Base-by-base conservation (phyloP, 1,140 invertebrate genomes). In the Drosophila mayri region DNA sequence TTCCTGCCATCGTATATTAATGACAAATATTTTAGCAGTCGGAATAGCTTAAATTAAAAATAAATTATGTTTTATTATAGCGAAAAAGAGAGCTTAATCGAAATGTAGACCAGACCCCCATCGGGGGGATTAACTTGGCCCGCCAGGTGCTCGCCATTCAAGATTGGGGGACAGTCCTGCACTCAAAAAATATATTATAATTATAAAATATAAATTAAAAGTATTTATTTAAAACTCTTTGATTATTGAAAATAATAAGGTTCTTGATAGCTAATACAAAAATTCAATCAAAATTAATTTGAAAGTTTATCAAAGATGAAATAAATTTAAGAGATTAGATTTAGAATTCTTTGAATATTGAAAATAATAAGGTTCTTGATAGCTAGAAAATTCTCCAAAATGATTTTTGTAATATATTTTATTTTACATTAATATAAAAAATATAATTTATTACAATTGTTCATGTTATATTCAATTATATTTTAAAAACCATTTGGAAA, bases 21-120 rank as follows among this genome's bases (percentile, higher is more conserved):
- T 58, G 9, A 57, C 22, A 41, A 41, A 37, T 10, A 6, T 35
- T 40, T 40, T 12, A 46, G 6, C 49, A 10, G 18, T 16, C 30
- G 22, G 4, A 46, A 43, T 47, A 40, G 35, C 14, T 59, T 58
- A 22, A 70, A 71, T 49, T 72, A 72, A 71, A 72, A 49, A 71
- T 59, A 72, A 72, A 59, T 68, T 72, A 72, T 72, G 43, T 58
- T 72, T 72, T 49, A 71, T 71, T 49, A 22, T 14, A 18, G 50
- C 18, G 18, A 4, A 0, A 0, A 12, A 22, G 9, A 32, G 11
- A 28, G 52, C 70, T 59, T 52, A 50, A 50, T n/a, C 22, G 20
- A 41, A 22, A 11, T 16, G 1, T 18, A 49, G 37, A 30, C 43
- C 16, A 49, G 68, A 72, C 68, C 68, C 68, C 68, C 68, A 25